These are phyloP conservation scores for Asbolus verrucosus DNA, from an alignment of 1,140 invertebrate species.

Conservation along the genomic window DNA sequence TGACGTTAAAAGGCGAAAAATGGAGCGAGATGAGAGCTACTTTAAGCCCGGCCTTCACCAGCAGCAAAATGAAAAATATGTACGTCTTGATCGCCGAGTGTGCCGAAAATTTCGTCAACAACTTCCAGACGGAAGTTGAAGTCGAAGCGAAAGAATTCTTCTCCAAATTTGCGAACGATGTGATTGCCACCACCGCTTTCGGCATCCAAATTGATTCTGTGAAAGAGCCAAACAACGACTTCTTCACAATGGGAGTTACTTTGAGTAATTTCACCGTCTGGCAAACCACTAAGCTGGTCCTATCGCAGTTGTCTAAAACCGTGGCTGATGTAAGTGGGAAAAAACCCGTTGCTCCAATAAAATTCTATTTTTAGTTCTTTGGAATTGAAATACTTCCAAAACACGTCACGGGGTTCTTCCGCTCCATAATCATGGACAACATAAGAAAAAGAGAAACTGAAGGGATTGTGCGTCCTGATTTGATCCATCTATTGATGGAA, in stretches of 20 bases:
- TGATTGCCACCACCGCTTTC: conserved; percentile 69
- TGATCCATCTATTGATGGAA: conserved; percentile 64
- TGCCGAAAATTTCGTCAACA: conserved; percentile 56
- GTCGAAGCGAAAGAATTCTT: conserved; percentile 60
- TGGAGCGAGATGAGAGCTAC: conserved; percentile 64
- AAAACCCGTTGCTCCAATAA: background rate
- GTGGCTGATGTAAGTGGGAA: background rate
- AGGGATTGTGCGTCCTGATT: conserved; percentile 61
- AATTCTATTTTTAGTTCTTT: background rate
- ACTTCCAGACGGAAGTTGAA: conserved; percentile 53
- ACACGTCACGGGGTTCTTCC: background rate
- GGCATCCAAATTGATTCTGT: conserved; percentile 69
- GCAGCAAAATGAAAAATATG: conserved; percentile 64
- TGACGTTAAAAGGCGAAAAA: conserved; percentile 54
- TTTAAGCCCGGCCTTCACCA: conserved; percentile 64
- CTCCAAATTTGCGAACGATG: conserved; percentile 70
- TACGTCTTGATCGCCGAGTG: conserved; percentile 60
- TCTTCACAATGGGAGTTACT: conserved; percentile 65
- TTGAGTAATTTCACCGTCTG: conserved; percentile 3
- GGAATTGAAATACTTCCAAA: background rate
- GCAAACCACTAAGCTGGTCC: background rate
- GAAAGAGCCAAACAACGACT: conserved; percentile 65
- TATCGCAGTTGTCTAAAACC: background rate
- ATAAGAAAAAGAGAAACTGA: conserved; percentile 59
- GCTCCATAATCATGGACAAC: conserved; percentile 52